Conservation (phyloP, 2,797 vertebrate species). For the Chloroceryle amazona region DNA sequence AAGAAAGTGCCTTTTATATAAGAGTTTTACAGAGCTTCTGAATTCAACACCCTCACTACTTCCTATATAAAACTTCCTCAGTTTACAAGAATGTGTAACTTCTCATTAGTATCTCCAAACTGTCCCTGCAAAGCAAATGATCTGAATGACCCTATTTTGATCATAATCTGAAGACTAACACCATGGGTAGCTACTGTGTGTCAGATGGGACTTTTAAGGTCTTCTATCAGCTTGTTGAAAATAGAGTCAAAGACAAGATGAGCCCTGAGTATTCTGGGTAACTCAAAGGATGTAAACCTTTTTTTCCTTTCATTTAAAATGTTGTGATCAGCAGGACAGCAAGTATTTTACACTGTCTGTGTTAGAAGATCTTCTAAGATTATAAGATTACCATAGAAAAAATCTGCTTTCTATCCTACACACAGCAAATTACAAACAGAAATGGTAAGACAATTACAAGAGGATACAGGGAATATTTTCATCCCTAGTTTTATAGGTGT, state of each 20-base stretch:
- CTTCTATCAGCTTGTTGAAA: neutral
- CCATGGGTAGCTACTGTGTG: neutral
- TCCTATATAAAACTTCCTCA: neutral
- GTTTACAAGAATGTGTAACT: neutral
- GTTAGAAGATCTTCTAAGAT: neutral
- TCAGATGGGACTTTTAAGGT: neutral
- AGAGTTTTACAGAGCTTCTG: neutral
- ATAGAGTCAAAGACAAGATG: neutral
- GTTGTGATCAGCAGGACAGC: neutral
- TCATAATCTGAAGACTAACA: neutral
- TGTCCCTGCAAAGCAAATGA: neutral
- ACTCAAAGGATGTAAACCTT: neutral
- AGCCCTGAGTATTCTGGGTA: neutral
- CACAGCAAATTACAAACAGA: neutral
- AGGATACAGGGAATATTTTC: neutral
- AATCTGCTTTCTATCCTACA: too few relatives aligned
- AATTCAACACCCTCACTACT: neutral
- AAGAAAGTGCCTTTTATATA: neutral
- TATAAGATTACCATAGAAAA: too few relatives aligned
- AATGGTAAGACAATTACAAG: neutral
- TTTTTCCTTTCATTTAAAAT: neutral
- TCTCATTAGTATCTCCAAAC: neutral
- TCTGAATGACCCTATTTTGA: neutral
- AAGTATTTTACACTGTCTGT: neutral
- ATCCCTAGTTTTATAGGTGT: neutral